Conservation (phyloP, 2,113 vertebrate genomes). For the Trematocara nigrifrons region DNA sequence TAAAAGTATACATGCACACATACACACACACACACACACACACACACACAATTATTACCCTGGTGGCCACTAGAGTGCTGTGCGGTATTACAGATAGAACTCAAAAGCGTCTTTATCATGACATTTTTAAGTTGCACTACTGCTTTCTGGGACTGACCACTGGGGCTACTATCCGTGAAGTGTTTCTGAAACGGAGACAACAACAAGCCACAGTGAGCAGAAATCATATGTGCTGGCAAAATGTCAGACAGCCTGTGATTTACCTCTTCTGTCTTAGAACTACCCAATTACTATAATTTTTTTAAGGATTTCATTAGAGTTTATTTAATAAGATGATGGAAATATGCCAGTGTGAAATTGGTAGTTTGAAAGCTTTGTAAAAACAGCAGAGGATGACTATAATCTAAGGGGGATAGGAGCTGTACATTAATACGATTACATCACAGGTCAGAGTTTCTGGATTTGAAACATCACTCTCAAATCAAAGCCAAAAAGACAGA, state of each 20-base stretch:
- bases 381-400: neutral
- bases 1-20: neutral
- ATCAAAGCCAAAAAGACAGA: neutral
- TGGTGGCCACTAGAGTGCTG: constrained; percentile 79
- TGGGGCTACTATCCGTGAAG: neutral
- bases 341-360: neutral
- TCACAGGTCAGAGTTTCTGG: neutral
- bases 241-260: neutral
- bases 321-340: neutral
- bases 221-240: neutral
- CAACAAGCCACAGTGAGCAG: neutral
- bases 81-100: constrained; percentile 71
- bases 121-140: constrained; percentile 33
- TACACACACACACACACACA: neutral
- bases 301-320: neutral
- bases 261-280: neutral
- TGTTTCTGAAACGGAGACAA: constrained; percentile 5
- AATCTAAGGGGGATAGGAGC: neutral
- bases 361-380: neutral
- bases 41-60: constrained; percentile 44
- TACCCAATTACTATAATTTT: neutral
- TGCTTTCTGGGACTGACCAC: constrained; percentile 6
- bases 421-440: neutral
- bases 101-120: constrained; percentile 35
- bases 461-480: neutral